Percentiles rank a stretch among this genome's conserved stretches.
Evolutionary conservation across 2,113 vertebrate genomes (phyloP).

Genomic region (Leuciscus idus): DNA sequence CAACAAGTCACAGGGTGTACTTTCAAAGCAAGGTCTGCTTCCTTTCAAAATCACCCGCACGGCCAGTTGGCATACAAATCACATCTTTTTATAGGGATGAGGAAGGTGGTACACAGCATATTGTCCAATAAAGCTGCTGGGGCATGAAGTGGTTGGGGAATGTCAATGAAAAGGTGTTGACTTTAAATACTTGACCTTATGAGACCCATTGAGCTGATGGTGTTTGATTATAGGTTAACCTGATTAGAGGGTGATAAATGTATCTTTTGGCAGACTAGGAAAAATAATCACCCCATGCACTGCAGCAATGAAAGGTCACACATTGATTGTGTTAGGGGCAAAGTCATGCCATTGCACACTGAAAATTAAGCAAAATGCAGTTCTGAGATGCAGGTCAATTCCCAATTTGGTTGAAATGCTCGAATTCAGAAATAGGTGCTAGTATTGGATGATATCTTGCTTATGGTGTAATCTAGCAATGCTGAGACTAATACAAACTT

Average conservation of each 20-base stretch:
- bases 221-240: constrained; percentile 17
- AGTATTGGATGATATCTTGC: neutral
- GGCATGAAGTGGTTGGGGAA: constrained; percentile 48
- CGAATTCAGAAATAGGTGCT: neutral
- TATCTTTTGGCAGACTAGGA: constrained; percentile 23
- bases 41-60: constrained; percentile 38
- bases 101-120: neutral
- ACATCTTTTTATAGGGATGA: constrained; percentile 26
- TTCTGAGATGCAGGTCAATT: neutral
- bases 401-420: neutral
- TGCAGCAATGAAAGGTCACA: constrained; percentile 60
- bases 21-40: constrained; percentile 42
- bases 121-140: constrained; percentile 31
- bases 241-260: constrained; percentile 49
- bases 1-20: neutral
- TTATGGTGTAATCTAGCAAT: too few relatives aligned
- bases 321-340: neutral
- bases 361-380: neutral
- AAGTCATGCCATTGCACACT: neutral
- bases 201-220: constrained; percentile 40
- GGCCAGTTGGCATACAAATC: constrained; percentile 22
- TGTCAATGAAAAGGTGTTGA: constrained; percentile 43
- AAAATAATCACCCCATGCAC: constrained; percentile 57
- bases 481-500: neutral
- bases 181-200: constrained; percentile 52